Percentiles rank a stretch among this genome's conserved stretches.
Evolutionary conservation across 1,140 invertebrate species (phyloP).

Genomic region (Limonius californicus): DNA sequence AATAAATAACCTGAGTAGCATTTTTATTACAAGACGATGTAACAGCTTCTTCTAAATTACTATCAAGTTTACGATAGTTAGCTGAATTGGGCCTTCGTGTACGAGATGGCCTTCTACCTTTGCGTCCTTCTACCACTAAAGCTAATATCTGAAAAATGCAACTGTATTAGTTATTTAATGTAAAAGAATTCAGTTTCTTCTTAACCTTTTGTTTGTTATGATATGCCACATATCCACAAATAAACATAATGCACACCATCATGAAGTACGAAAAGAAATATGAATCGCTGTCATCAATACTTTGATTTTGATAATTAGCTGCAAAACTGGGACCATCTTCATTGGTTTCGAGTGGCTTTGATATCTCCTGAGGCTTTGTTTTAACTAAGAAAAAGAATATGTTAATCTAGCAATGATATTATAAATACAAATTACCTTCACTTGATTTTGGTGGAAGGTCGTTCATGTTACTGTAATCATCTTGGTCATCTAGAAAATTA

Average conservation of each 20-base stretch:
- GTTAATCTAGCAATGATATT: no score
- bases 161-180: no score
- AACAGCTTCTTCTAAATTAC: slow-evolving; percentile 60
- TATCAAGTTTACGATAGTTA: slow-evolving; percentile 59
- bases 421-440: no score
- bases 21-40: slow-evolving; percentile 50
- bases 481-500: no score
- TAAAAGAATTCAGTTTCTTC: no score
- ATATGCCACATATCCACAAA: slow-evolving; percentile 60
- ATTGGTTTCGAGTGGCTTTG: neutral
- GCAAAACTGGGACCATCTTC: neutral
- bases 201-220: slow-evolving; percentile 68
- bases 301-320: slow-evolving; percentile 8
- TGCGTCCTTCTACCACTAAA: slow-evolving; percentile 55
- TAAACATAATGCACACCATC: slow-evolving; percentile 54
- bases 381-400: no score
- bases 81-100: slow-evolving; percentile 55
- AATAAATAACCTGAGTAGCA: slow-evolving; percentile 45
- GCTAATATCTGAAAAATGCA: slow-evolving; percentile 54
- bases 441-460: no score
- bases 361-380: neutral
- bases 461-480: no score
- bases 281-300: slow-evolving; percentile 47
- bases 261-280: slow-evolving; percentile 65
- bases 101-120: slow-evolving; percentile 47